Conservation (phyloP, 2,797 vertebrate genomes). For the Remorina albescens region DNA sequence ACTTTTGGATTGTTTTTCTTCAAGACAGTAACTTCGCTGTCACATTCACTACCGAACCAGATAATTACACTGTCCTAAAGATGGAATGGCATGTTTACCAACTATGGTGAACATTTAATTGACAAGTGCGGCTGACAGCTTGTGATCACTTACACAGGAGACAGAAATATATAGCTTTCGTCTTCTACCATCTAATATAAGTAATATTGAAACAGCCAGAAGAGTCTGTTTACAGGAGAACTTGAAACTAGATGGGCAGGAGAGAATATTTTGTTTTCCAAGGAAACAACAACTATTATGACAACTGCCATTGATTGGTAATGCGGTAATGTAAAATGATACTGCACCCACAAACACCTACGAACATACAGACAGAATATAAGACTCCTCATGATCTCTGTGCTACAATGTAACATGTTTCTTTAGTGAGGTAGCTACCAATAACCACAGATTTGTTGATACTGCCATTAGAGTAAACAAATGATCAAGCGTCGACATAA, state of each 20-base stretch:
- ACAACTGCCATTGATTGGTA: constrained; percentile 32
- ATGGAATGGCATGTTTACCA: constrained; percentile 72
- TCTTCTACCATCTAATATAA: constrained; percentile 67
- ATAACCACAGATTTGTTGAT: neutral
- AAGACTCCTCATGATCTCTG: constrained; percentile 7
- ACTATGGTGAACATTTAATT: constrained; percentile 67
- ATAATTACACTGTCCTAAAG: constrained; percentile 48
- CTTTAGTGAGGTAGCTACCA: neutral
- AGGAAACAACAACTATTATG: constrained; percentile 11
- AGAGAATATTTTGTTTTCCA: constrained; percentile 23
- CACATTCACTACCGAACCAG: constrained; percentile 10
- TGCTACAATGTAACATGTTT: neutral
- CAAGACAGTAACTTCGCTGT: constrained; percentile 29
- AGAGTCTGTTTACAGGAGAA: constrained; percentile 14
- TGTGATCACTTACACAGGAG: constrained; percentile 68
- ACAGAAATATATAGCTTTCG: constrained; percentile 64
- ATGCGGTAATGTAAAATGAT: constrained; percentile 23
- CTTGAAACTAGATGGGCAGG: constrained; percentile 26
- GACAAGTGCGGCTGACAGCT: constrained; percentile 66
- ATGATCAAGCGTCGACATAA: neutral
- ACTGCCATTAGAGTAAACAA: constrained; percentile 30
- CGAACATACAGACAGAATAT: constrained; percentile 20
- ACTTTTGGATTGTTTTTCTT: constrained; percentile 31
- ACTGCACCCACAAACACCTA: constrained; percentile 7
- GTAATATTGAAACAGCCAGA: constrained; percentile 47